A percentile compares a stretch with the other conserved stretches of the same genome.
Evolutionary conservation across 2,797 vertebrate species (phyloP).

Genomic region (Dipus sagitta): DNA sequence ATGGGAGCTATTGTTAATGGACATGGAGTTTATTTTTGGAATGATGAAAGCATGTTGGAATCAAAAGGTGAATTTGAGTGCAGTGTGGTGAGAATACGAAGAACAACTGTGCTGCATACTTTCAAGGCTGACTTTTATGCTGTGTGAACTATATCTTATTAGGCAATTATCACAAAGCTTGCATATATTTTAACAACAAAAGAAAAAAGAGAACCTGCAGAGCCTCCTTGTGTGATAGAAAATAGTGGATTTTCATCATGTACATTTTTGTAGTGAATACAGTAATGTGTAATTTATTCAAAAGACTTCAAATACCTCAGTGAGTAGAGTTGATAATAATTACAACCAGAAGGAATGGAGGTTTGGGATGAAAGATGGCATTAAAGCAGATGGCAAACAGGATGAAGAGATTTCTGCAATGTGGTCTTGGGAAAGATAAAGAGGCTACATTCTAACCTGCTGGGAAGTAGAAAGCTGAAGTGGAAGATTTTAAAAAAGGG

Average conservation of each 20-base stretch:
- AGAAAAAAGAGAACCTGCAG: neutral
- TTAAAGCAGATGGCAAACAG: conserved; percentile 58
- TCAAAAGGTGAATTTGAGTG: neutral
- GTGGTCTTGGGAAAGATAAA: conserved; percentile 61
- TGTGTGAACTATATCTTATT: neutral
- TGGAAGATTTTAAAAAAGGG: neutral
- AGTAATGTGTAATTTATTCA: neutral
- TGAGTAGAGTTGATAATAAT: conserved; percentile 51
- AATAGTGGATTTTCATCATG: neutral
- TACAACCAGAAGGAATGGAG: conserved; percentile 38
- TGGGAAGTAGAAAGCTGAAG: conserved; percentile 27
- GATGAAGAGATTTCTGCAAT: conserved; percentile 20
- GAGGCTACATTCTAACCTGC: neutral
- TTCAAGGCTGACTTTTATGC: neutral
- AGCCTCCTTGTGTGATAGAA: neutral
- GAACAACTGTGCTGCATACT: neutral
- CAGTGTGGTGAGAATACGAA: neutral
- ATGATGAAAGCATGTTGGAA: neutral
- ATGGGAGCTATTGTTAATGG: neutral
- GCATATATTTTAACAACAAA: conserved; percentile 9
- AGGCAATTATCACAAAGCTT: neutral
- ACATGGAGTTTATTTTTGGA: neutral
- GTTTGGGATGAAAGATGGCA: conserved; percentile 22
- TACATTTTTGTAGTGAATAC: neutral
- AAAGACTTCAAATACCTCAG: conserved; percentile 35